phyloP scores from a whole-genome alignment of 2,888 invertebrate genomes.

The Eumerus sabulonum region DNA sequence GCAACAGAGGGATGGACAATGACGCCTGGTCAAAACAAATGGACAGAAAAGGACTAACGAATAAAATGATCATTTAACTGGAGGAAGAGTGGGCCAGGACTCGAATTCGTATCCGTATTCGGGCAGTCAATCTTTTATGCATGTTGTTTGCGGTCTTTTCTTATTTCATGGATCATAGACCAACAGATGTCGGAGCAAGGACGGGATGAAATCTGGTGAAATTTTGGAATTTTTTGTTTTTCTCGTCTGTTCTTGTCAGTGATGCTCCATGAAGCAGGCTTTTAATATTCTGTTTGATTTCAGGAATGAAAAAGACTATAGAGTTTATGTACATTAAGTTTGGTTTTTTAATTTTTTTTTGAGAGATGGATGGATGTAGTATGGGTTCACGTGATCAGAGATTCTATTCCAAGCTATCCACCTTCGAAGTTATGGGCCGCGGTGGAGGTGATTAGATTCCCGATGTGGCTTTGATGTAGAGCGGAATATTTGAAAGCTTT shows the following conservation, averaged over 20 bases:
- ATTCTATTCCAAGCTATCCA: no score
- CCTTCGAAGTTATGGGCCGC: no score
- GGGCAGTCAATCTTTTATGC: slow-evolving; percentile 50
- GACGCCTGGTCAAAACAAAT: slow-evolving; percentile 2
- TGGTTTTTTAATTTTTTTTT: no score
- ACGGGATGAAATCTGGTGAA: slow-evolving; percentile 5
- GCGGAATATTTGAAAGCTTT: no score
- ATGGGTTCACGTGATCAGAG: no score
- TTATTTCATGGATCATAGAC: slow-evolving; percentile 57
- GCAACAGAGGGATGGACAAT: slow-evolving; percentile 31
- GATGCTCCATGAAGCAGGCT: slow-evolving; percentile 6
- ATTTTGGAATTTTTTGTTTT: neutral
- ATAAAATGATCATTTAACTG: slow-evolving; percentile 20
- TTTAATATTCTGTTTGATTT: slow-evolving; percentile 27
- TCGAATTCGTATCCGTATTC: no score
- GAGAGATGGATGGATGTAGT: no score
- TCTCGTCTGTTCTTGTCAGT: slow-evolving; percentile 4
- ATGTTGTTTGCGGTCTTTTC: slow-evolving; percentile 54
- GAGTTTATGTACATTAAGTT: no score
- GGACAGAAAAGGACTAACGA: slow-evolving; percentile 1
- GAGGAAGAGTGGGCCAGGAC: neutral
- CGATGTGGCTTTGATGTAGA: no score
- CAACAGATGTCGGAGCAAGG: neutral
- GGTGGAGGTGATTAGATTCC: no score
- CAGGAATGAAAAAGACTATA: no score